A percentile compares a stretch with the other conserved stretches of the same genome.
Conservation (phyloP, 92 coral and sea anemone genomes). For the Phymanthus crucifer region DNA sequence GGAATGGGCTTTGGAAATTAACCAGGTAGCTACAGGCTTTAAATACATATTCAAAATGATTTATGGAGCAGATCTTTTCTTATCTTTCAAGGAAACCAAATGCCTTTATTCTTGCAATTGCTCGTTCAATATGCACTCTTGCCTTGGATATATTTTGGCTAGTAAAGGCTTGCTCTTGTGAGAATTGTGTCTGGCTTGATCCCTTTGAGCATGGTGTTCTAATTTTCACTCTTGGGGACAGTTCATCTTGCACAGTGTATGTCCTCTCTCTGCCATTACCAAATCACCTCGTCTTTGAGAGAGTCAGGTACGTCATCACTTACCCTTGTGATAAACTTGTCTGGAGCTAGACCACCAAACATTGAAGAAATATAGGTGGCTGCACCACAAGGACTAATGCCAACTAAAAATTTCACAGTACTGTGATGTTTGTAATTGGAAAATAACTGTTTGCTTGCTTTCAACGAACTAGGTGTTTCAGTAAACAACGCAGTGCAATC, state of each 20-base stretch:
- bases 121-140: constrained; percentile 36
- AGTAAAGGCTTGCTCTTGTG: constrained; percentile 18
- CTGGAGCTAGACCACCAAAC: constrained; percentile 38
- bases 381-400: constrained; percentile 33
- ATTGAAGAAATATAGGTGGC: constrained; percentile 18
- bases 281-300: constrained; percentile 27
- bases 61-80: no score
- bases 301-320: constrained; percentile 29
- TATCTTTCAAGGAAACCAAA: background rate
- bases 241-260: constrained; percentile 23
- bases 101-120: constrained; percentile 29
- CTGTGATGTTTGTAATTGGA: constrained; percentile 43
- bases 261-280: constrained; percentile 36
- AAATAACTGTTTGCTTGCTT: constrained; percentile 15
- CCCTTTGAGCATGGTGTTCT: constrained; percentile 18
- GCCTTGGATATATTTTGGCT: constrained; percentile 21
- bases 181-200: constrained; percentile 19
- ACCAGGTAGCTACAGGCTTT: no score
- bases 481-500: constrained; percentile 35
- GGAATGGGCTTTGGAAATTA: no score
- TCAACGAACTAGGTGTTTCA: constrained; percentile 44
- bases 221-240: constrained; percentile 7
- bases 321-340: constrained; percentile 9
- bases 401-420: constrained; percentile 33
- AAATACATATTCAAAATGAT: no score